Evolutionary conservation across 2,113 vertebrate genomes (phyloP).

Genomic region (Amazona vittata): DNA sequence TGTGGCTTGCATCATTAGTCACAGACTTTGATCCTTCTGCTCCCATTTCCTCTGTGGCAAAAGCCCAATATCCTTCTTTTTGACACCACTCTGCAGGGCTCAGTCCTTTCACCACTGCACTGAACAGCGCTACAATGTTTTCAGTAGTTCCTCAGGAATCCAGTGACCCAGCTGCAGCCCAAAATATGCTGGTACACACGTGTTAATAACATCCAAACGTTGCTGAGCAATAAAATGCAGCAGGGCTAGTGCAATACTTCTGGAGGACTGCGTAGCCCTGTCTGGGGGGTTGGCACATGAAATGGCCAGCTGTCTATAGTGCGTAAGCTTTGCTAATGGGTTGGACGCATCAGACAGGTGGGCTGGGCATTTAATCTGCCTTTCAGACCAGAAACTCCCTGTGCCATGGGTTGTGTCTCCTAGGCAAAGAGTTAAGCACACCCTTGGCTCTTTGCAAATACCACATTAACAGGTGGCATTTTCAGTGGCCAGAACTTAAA

Average conservation of each 20-base stretch:
- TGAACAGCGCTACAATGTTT: background rate
- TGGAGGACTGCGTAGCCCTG: background rate
- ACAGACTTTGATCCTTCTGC: slow-evolving; percentile 20
- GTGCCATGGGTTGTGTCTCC: background rate
- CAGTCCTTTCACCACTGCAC: background rate
- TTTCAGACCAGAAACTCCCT: background rate
- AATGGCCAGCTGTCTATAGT: background rate
- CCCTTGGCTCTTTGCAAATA: background rate
- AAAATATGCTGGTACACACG: background rate
- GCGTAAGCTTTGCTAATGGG: background rate
- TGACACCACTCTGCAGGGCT: background rate
- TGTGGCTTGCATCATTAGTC: background rate
- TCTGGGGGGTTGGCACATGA: accelerated
- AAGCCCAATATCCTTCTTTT: background rate
- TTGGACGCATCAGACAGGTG: background rate
- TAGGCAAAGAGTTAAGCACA: background rate
- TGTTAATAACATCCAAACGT: background rate
- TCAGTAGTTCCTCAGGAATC: background rate
- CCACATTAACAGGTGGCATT: background rate
- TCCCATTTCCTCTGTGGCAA: background rate
- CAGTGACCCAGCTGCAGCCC: background rate
- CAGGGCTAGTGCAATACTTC: background rate
- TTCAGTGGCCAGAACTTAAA: background rate
- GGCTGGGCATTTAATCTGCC: background rate
- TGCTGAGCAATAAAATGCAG: background rate